Evolutionary conservation across 2,797 vertebrate genomes (phyloP), one percentile per base, ranked within the genome.

Genomic region (Pseudochirops corinnae): DNA sequence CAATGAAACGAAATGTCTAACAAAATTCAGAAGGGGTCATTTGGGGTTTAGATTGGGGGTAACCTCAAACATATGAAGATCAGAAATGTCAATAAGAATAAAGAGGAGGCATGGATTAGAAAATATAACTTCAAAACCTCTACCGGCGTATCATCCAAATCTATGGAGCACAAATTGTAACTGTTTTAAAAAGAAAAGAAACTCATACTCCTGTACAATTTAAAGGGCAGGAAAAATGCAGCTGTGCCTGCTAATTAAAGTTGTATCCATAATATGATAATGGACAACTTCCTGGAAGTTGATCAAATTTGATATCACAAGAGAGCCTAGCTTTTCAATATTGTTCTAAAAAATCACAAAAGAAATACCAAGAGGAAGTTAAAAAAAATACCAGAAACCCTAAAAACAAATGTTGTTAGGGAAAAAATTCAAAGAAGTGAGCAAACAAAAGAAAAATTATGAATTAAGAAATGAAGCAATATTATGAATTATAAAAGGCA

Each of bases 71-170:
- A 74, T 28, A 96, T 93, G 95, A 55, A 95, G 29, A 55, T 93
- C 90, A 96, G 53, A 92, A 60, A 91, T 93, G 62, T 82, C 93
- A 94, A 95, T 56, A 90, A 95, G 82, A 94, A 93, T 56, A 95
- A 95, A 95, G 95, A 95, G 26, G 58, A 90, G 90, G 93, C 62
- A 55, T 90, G 92, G 92, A 62, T 92, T 94, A 94, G 2, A 91
- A 91, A 57, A 95, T 58, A 94, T 94, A 87, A 96, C 91, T 97
- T 97, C 94, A 96, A 95, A 97, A 97, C 94, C 96, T 94, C 94
- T 87, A 50, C 97, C 94, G 74, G 96, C 95, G 97, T 58, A 56
- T 93, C 93, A 95, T 93, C 93, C 92, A 96, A 87, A 55, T 94
- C 94, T 94, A 92, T 53, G 33, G 26, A 94, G n/a, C 50, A 56